phyloP scores from a whole-genome alignment of 2,888 invertebrate genomes.

The Didymodactylos carnosus region DNA sequence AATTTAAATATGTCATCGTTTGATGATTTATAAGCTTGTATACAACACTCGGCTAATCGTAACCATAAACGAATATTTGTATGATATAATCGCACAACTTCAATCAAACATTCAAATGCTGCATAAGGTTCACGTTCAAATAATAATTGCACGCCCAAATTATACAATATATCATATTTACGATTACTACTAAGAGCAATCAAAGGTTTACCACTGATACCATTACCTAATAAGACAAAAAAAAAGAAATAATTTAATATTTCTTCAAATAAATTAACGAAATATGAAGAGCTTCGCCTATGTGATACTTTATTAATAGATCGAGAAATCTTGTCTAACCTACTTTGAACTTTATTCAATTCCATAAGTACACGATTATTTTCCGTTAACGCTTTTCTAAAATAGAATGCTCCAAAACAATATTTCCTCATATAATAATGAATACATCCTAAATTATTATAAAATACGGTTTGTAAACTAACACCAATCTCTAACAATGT shows the following conservation, averaged over 20 bases:
- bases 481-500: no score
- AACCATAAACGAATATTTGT: conserved; percentile 76
- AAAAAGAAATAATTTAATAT: no score
- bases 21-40: conserved; percentile 28
- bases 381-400: not conserved
- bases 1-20: conserved; percentile 47
- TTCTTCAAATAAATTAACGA: no score
- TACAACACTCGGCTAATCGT: conserved; percentile 62
- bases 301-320: no score
- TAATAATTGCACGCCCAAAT: conserved; percentile 60
- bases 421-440: conserved; percentile 56
- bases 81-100: conserved; percentile 62
- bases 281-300: no score
- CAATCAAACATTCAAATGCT: conserved; percentile 72
- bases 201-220: conserved; percentile 1
- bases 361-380: not conserved
- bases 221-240: no score
- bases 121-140: conserved; percentile 48
- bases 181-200: conserved; percentile 37
- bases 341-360: not conserved
- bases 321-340: no score
- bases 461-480: conserved; percentile 35
- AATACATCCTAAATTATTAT: conserved; percentile 61
- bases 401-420: not conserved
- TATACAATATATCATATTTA: conserved; percentile 52